Conservation (phyloP, 2,888 invertebrate species). For the Tetragnatha montana region DNA sequence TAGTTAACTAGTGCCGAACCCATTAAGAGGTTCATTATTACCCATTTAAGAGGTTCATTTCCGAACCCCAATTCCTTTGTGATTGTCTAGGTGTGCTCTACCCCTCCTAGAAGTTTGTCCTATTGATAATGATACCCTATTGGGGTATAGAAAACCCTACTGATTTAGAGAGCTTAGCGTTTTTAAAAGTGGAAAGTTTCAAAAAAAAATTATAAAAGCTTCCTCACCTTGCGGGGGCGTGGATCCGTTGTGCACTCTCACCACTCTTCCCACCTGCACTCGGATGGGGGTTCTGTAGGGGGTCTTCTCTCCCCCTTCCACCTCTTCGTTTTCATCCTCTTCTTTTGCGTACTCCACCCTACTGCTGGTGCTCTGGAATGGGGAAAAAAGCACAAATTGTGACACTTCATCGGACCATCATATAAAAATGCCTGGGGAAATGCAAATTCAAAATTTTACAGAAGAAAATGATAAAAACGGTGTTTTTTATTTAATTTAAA, state of each 20-base stretch:
- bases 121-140: too few relatives aligned
- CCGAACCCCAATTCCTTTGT: too few relatives aligned
- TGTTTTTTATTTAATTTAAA: too few relatives aligned
- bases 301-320: not conserved
- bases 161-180: too few relatives aligned
- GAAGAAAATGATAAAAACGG: not conserved
- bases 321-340: conserved; percentile 10
- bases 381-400: not conserved
- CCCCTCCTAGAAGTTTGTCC: too few relatives aligned
- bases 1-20: too few relatives aligned
- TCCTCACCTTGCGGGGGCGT: conserved; percentile 17
- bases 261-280: conserved; percentile 62
- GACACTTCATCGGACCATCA: not conserved
- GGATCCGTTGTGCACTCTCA: conserved; percentile 56
- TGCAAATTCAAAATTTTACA: not conserved
- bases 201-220: not conserved
- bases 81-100: too few relatives aligned
- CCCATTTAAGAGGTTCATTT: too few relatives aligned
- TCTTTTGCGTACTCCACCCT: conserved; percentile 21
- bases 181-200: not conserved
- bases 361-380: not conserved
- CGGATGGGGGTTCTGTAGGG: conserved; percentile 61
- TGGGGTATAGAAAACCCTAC: too few relatives aligned
- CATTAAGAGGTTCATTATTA: too few relatives aligned
- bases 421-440: not conserved